Conservation (phyloP, 1,140 invertebrate genomes). For the Gerris buenoi region DNA sequence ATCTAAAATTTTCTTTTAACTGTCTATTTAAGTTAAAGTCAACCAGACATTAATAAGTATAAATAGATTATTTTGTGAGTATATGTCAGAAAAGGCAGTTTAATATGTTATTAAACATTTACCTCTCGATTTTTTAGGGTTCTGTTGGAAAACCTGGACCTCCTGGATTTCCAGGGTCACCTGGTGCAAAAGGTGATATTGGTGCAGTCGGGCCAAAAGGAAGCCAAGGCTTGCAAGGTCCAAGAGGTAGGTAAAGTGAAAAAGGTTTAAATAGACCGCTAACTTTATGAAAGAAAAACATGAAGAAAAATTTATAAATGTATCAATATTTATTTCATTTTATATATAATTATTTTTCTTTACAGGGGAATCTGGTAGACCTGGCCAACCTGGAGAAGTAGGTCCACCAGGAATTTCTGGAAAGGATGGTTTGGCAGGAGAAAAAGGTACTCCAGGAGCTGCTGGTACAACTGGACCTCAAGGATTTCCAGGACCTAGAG, state of each 20-base stretch:
- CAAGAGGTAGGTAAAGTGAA: conserved; percentile 45
- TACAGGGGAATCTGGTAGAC: conserved; percentile 53
- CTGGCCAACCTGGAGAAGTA: conserved; percentile 54
- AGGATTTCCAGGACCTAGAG: conserved; percentile 58
- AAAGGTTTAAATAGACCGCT: too few species aligned
- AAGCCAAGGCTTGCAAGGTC: conserved; percentile 59
- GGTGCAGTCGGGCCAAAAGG: conserved; percentile 61
- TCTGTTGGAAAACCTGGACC: conserved; percentile 60
- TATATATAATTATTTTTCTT: not conserved
- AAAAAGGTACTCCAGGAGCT: conserved; percentile 55
- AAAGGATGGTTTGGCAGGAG: conserved; percentile 58
- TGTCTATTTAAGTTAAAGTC: too few species aligned
- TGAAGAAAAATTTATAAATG: too few species aligned
- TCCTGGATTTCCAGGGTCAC: conserved; percentile 60
- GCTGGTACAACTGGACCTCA: conserved; percentile 45
- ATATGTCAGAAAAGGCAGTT: too few species aligned
- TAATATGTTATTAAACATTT: too few species aligned
- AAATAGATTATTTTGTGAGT: too few species aligned
- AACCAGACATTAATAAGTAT: too few species aligned
- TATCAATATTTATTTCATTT: too few species aligned
- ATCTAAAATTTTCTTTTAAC: too few species aligned
- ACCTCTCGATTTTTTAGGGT: conserved; percentile 37
- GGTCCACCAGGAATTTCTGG: conserved; percentile 56
- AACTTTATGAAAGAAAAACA: too few species aligned
- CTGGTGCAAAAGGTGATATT: conserved; percentile 64